Base-by-base conservation (phyloP, 2,797 vertebrate genomes). In the Scomberomorus guttatus region DNA sequence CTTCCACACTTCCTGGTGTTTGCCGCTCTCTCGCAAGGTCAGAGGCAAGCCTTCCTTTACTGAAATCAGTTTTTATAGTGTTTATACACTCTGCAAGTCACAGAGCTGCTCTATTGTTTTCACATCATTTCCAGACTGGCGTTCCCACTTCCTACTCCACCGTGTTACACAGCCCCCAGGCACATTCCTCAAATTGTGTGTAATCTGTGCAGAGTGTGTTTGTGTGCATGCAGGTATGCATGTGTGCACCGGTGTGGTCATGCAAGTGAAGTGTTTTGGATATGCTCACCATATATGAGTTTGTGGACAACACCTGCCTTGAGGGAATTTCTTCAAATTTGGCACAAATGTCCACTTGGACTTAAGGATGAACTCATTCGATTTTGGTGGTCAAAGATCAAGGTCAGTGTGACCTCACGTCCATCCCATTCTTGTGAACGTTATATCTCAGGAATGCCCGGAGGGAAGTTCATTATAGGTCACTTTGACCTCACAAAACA, bases 31-130 rank as follows among this genome's bases (percentile, higher is more conserved):
- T 75, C 34, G 11, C 68, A 77, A 74, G 75, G 72, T 90, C 83
- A 66, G 71, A 79, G 17, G 62, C 85, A 54, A 77, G 73, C 63
- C 77, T 88, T 87, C 84, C 82, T 89, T 78, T 83, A 62, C 79
- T 83, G 82, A 87, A 87, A 84, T 80, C 55, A 75, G 27, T 79
- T 90, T 86, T 83, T 72, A 77, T 84, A 76, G 50, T 87, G 89
- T 92, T 89, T 87, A 83, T 84, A 80, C 80, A 50, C 83, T 67
- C 72, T 70, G 63, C 60, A 51, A 80, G 59, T 84, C 78, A 61
- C 80, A 79, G 81, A 72, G 72, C 83, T 24, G 69, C 83, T 88
- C 92, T 74, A 94, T 95, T 95, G 94, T 95, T 93, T 92, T 87
- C 89, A 83, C 85, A 88, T 90, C 67, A 83, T 84, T 94, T 93